Base-by-base conservation (phyloP, 2,797 vertebrate species). In the Pitangus sulphuratus region DNA sequence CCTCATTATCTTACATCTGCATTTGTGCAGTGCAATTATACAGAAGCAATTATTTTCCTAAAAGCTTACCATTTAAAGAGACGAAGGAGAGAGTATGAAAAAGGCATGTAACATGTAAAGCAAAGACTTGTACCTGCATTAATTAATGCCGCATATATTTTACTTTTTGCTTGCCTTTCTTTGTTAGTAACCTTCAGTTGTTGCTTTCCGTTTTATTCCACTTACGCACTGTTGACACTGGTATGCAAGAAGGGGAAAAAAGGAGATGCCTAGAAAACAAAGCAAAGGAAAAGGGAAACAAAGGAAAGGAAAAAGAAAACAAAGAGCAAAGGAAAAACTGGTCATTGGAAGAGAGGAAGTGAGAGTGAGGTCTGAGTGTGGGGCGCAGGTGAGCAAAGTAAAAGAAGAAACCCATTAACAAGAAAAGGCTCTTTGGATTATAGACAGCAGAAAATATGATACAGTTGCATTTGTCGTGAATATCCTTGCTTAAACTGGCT, bases 1-100 rank as follows among this genome's bases (percentile, higher is more conserved):
- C 84, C 60, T 89, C 76, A 68, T 87, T 94, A 87, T 89, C 85
- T 90, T 91, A 68, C 42, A 86, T 95, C 93, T 91, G 83, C 92
- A 85, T 94, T 92, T 84, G n/a, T 94, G 90, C 83, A 35, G 47
- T 47, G 61, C 90, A 90, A 75, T 93, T 94, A 78, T 40, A 65
- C 61, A 86, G 79, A 70, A 85, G 69, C 80, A 90, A 37, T 94
- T 96, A 71, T 93, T 91, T 94, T 79, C 69, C 58, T 66, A 61
- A 91, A 95, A 95, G 84, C 71, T 53, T 91, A 9, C 56, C 62
- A 86, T 93, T 91, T 57, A 68, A 87, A 40, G 53, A 87, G 86
- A 45, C 1, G 26, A 68, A 84, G 42, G 65, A 79, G 44, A 76
- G 42, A 26, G 51, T 50, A 17, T 76, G 60, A 62, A 88, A 93